Base-by-base conservation (phyloP, 2,888 invertebrate species). In the Drosophila mimetica region DNA sequence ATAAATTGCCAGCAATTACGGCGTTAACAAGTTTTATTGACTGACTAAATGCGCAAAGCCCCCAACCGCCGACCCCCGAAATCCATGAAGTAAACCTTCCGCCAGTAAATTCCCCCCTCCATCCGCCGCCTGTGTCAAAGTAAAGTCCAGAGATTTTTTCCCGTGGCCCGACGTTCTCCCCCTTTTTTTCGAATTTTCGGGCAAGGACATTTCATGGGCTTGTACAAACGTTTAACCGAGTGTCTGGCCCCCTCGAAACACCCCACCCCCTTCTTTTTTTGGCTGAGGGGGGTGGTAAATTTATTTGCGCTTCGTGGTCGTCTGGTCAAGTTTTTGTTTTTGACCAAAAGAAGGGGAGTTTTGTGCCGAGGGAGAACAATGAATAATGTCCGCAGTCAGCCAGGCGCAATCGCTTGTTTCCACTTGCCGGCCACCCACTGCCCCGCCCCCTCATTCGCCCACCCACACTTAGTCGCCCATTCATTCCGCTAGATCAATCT, bases 21-120 rank as follows among this genome's bases (percentile, higher is more conserved):
- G 89, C 90, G 91, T 91, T 91, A 91, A 91, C 91, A 91, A 91
- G 90, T 91, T 91, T 91, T 91, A 91, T 91, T 91, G 91, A 91
- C 91, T 91, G 82, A 89, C 89, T 90, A 91, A 91, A 91, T 90
- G 85, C 80, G 82, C 79, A 78, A 48, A 50, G 70, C 25, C 53
- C 64, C 39, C 11, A 4, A 25, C 25, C 25, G 25, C 28, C 36
- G 13, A 11, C 13, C 39, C 39, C 5, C 28, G 8, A 11, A 37
- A 32, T 28, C 42, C 41, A 9, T 16, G 32, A 16, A 44, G 36
- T 41, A 22, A 47, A 47, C 64, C 47, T 34, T 61, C 59, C 14
- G 47, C 59, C 59, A 59, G 61, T 44, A 42, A 52, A 11, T 32
- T 32, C 30, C 18, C 37, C 13, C 18, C 48, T 25, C 41, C 22